A percentile compares a stretch with the other conserved stretches of the same genome.
Evolutionary conservation across 2,888 invertebrate species (phyloP).

Genomic region (Calameuta idolon): DNA sequence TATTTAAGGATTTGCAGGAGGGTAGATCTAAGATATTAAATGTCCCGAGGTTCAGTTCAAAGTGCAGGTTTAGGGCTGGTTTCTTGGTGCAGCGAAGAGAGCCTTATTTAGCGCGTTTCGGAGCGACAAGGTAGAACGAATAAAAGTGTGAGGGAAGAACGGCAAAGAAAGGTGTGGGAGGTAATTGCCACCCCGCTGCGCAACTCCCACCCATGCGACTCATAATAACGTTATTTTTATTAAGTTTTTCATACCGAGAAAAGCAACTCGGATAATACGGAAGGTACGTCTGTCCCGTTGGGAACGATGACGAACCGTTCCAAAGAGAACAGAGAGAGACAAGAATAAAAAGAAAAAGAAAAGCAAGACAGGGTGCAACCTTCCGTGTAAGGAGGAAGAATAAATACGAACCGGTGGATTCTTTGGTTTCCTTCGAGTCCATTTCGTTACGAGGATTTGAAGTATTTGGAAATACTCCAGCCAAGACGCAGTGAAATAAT

Average conservation of each 20-base stretch:
- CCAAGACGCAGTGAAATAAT: not conserved
- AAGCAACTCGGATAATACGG: conserved; percentile 33
- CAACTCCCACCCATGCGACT: conserved; percentile 20
- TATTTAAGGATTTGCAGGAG: conserved; percentile 2
- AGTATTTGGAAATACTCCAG: not conserved
- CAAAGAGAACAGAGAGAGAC: not conserved
- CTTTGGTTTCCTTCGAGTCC: not conserved
- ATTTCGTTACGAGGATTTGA: not conserved
- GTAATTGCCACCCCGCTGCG: conserved; percentile 40
- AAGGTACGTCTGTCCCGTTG: conserved; percentile 26
- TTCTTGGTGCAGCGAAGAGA: conserved; percentile 27
- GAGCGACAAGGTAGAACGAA: not conserved
- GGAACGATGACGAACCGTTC: conserved; percentile 34
- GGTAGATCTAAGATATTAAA: conserved; percentile 30
- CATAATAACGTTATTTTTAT: conserved; percentile 48
- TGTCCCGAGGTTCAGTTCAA: conserved; percentile 9
- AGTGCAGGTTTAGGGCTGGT: not conserved
- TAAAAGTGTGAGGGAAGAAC: not conserved
- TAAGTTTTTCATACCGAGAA: conserved; percentile 39
- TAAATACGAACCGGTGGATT: not conserved
- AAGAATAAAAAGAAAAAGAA: not conserved
- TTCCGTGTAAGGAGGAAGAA: not conserved
- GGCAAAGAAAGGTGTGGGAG: conserved; percentile 7
- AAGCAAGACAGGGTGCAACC: not conserved
- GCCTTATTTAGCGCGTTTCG: conserved; percentile 33